Percentiles rank a stretch among this genome's conserved stretches.
Evolutionary conservation across 2,888 invertebrate species (phyloP).

Genomic region (Eilema caniola): DNA sequence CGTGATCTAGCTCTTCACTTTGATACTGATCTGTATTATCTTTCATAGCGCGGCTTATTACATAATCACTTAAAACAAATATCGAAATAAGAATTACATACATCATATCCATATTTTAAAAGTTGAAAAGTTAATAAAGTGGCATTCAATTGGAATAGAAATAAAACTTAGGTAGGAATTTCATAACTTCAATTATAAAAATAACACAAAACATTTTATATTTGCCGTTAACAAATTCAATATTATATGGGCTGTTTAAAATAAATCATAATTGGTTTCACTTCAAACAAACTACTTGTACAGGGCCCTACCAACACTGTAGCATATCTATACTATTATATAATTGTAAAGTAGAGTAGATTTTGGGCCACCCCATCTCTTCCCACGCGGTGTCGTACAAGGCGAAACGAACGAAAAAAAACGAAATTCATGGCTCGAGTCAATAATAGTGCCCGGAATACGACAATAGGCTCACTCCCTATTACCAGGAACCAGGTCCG

Average conservation of each 20-base stretch:
- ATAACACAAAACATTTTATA: not conserved
- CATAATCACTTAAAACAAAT: not conserved
- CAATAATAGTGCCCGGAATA: too few relatives aligned
- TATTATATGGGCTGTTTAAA: not conserved
- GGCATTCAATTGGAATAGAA: not conserved
- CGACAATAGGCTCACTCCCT: too few relatives aligned
- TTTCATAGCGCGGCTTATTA: not conserved
- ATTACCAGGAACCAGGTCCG: too few relatives aligned
- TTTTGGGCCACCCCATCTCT: too few relatives aligned
- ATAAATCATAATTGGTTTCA: not conserved
- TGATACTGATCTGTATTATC: not conserved
- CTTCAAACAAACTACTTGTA: not conserved
- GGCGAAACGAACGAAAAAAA: too few relatives aligned
- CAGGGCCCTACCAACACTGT: too few relatives aligned
- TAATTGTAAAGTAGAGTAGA: too few relatives aligned
- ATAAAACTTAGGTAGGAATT: not conserved
- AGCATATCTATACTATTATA: too few relatives aligned
- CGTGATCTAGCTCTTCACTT: not conserved
- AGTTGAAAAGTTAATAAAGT: not conserved
- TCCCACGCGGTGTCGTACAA: too few relatives aligned
- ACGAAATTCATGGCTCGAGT: too few relatives aligned
- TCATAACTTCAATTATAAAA: not conserved
- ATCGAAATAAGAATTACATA: not conserved
- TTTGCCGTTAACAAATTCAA: slow-evolving; percentile 8
- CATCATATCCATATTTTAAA: slow-evolving; percentile 5